Conservation (phyloP, 2,888 invertebrate genomes). For the Drosophila differens region DNA sequence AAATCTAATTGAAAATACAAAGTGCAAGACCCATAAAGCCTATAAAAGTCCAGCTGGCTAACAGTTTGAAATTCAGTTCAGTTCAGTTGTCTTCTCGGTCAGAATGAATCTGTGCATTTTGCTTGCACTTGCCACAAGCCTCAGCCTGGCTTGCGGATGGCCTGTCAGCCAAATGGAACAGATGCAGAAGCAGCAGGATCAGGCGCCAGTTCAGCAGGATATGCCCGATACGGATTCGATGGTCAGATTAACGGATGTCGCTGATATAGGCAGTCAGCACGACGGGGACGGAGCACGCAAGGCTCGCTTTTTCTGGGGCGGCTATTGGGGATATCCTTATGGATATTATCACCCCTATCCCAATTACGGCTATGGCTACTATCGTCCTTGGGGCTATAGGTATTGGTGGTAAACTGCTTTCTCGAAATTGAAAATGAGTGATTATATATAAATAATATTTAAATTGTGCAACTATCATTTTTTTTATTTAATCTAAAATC, state of each 20-base stretch:
- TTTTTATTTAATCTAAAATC: background rate
- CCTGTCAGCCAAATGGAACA: constrained; percentile 31
- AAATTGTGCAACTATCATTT: background rate
- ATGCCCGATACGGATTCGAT: background rate
- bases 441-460: background rate
- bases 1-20: constrained; percentile 40
- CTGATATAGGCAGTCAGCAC: constrained; percentile 57
- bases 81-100: constrained; percentile 21
- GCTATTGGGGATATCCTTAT: constrained; percentile 13
- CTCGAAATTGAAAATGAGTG: background rate
- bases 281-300: constrained; percentile 40
- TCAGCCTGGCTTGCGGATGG: constrained; percentile 12
- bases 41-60: constrained; percentile 49
- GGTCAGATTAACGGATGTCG: constrained; percentile 45
- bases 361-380: constrained; percentile 10
- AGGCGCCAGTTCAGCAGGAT: background rate
- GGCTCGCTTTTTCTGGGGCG: constrained; percentile 45
- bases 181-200: background rate
- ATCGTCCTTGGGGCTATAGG: constrained; percentile 40
- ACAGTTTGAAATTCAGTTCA: background rate
- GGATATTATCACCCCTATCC: constrained; percentile 8
- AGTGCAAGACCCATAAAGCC: constrained; percentile 16
- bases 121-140: constrained; percentile 13
- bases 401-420: constrained; percentile 39
- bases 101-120: constrained; percentile 47